A percentile compares a stretch with the other conserved stretches of the same genome.
Conservation (phyloP, 2,888 invertebrate genomes). For the Melikaiella ostensackeni region DNA sequence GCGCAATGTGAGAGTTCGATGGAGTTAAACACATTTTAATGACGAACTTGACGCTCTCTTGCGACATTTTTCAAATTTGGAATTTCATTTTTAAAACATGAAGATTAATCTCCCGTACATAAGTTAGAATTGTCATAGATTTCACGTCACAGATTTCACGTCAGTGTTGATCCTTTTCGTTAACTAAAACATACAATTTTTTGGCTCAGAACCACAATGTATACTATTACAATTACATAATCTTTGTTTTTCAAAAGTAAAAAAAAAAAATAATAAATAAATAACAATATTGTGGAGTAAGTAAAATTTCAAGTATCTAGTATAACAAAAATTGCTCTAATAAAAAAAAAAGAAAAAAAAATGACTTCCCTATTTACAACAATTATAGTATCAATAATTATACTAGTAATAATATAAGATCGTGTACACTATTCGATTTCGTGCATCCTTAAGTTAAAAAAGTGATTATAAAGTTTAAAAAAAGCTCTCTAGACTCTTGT, state of each 20-base stretch:
- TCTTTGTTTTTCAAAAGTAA: slow-evolving; percentile 37
- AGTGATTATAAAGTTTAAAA: slow-evolving; percentile 51
- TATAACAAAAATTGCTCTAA: slow-evolving; percentile 63
- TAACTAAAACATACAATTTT: slow-evolving; percentile 31
- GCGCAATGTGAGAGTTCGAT: not conserved
- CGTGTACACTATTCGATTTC: slow-evolving; percentile 48
- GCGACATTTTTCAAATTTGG: not conserved
- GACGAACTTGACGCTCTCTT: slow-evolving; percentile 10
- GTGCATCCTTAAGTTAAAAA: slow-evolving; percentile 39
- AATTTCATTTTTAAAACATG: slow-evolving; percentile 49
- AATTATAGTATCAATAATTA: slow-evolving; percentile 39
- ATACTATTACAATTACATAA: slow-evolving; percentile 32
- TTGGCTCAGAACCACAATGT: slow-evolving; percentile 34
- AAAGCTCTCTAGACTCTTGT: slow-evolving; percentile 49
- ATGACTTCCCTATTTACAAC: slow-evolving; percentile 38
- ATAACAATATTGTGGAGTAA: slow-evolving; percentile 35
- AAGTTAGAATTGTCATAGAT: slow-evolving; percentile 64
- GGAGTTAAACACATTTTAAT: not conserved
- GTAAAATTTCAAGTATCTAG: slow-evolving; percentile 43
- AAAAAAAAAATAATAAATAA: slow-evolving; percentile 45
- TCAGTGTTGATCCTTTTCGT: slow-evolving; percentile 53
- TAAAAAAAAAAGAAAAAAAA: slow-evolving; percentile 55
- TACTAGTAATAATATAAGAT: slow-evolving; percentile 47
- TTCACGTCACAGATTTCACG: slow-evolving; percentile 72
- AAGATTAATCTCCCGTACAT: slow-evolving; percentile 63